Evolutionary conservation across 2,888 invertebrate genomes (phyloP).

Genomic region (Deroplatys truncata): DNA sequence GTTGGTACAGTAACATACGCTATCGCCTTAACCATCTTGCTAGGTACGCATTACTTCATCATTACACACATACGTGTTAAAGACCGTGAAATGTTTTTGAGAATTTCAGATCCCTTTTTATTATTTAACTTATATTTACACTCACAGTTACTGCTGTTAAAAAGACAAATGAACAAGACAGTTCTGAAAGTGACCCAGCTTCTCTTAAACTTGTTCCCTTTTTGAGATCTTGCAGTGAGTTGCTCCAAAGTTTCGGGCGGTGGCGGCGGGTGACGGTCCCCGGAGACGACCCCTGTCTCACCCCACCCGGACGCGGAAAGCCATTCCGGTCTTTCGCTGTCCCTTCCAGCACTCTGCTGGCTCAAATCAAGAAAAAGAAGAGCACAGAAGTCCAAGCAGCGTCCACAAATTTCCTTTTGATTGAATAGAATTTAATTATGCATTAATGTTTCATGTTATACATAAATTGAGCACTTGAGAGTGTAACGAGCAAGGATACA

Average conservation of each 20-base stretch:
- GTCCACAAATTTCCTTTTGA: background rate
- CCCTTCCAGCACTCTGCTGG: background rate
- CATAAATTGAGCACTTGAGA: too few species aligned
- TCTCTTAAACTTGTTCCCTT: background rate
- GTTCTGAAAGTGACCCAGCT: background rate
- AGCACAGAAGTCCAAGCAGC: background rate
- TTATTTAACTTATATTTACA: too few species aligned
- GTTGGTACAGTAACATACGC: too few species aligned
- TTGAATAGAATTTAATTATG: background rate
- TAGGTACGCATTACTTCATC: too few species aligned
- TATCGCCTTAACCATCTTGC: too few species aligned
- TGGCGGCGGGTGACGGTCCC: conserved; percentile 17
- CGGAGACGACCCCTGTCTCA: conserved; percentile 19
- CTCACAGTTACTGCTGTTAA: too few species aligned
- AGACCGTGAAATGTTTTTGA: too few species aligned
- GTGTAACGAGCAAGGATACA: too few species aligned
- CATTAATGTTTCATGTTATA: too few species aligned
- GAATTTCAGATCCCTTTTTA: too few species aligned
- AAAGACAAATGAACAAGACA: too few species aligned
- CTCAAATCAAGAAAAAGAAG: background rate
- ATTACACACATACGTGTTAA: too few species aligned
- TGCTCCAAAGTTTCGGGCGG: conserved; percentile 17
- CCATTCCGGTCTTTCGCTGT: conserved; percentile 22
- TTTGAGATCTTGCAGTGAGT: background rate
- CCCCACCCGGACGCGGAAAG: conserved; percentile 24